phyloP scores from a whole-genome alignment of 23 tunicate genomes.

The Phallusia fumigata region DNA sequence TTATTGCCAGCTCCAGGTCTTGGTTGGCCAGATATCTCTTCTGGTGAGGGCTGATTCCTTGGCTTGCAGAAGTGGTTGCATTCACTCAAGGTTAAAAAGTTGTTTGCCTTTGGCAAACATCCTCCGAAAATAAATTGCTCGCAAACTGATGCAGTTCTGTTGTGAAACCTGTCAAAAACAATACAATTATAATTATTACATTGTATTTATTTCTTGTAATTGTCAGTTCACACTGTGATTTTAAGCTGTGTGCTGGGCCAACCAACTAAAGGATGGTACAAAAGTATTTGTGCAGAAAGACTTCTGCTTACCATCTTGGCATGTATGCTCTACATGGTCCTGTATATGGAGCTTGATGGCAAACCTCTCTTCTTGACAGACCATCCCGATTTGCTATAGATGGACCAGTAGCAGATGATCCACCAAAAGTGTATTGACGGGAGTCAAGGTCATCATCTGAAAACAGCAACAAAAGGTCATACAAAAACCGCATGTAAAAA shows the following conservation, averaged over 20 bases:
- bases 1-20: background rate
- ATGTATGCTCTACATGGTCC: constrained; percentile 2
- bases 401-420: background rate
- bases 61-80: constrained; percentile 20
- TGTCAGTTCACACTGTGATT: no score
- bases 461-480: background rate
- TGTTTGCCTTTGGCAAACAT: constrained; percentile 27
- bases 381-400: background rate
- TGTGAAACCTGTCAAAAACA: constrained; percentile 16
- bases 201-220: no score
- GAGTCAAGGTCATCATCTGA: background rate
- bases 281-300: no score
- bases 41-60: background rate
- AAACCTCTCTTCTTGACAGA: background rate
- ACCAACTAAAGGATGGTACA: no score
- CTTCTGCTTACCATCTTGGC: background rate
- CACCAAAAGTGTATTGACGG: background rate
- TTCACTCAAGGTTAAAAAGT: background rate
- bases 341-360: background rate
- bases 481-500: no score
- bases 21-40: background rate
- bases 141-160: background rate
- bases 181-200: no score
- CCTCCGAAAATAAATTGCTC: constrained; percentile 25
- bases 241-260: no score